Evolutionary conservation across 2,888 invertebrate species (phyloP), one percentile per base, ranked within the genome.

Genomic region (Salpingus planirostris): DNA sequence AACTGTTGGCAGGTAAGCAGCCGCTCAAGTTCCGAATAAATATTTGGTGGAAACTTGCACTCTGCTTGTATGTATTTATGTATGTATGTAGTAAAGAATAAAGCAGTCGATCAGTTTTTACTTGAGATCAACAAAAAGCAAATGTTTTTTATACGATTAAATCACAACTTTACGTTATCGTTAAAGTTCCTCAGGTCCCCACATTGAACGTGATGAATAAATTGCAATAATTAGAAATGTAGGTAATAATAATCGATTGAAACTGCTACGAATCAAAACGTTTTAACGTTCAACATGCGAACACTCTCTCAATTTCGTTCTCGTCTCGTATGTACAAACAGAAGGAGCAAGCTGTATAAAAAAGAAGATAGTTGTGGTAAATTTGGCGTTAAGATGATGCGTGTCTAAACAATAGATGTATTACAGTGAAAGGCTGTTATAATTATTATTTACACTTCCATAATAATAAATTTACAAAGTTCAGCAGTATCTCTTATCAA

Each of bases 81-180:
- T 24, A 24, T 30, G 30, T 15, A 29, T 36, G 36, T 26, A n/a
- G n/a, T n/a, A 29, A 27, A 44, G 27, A 36, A 38, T 26, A 50
- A 54, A 57, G 57, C 57, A 51, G 55, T 59, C 55, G 54, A 58
- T 57, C 53, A 54, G 44, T 46, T 51, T 54, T 56, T 52, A 56
- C 46, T 57, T 57, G 60, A 60, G 59, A 60, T 60, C 60, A 60
- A 60, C 56, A 54, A 59, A 58, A 57, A 58, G 58, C 58, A 57
- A 53, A 47, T 55, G n/a, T n/a, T n/a, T n/a, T n/a, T 56, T 58
- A 57, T 56, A 57, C 55, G 45, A 52, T 54, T 49, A 52, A 57
- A 59, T 59, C 54, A 59, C 55, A 57, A 57, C 47, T 52, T 54
- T 51, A 50, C 47, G 45, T 47, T 50, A 33, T 35, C 47, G 46